Evolutionary conservation across 2,113 vertebrate species (phyloP).

Genomic region (Neotoma lepida): DNA sequence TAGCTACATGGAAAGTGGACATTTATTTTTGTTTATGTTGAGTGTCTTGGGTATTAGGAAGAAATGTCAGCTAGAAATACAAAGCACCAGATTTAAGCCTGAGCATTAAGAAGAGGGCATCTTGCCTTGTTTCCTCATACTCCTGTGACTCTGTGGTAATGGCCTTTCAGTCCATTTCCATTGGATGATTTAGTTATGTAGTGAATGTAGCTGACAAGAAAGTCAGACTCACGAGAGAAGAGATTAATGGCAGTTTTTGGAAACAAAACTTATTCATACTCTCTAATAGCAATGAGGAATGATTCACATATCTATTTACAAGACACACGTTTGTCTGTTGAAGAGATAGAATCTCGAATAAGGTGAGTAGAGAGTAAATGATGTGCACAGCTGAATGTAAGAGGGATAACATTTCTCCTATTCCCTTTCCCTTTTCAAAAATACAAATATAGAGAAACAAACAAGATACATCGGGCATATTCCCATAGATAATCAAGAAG

Average conservation of each 20-base stretch:
- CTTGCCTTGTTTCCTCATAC: not conserved
- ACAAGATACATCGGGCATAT: not conserved
- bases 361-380: not conserved
- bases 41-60: not conserved
- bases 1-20: not conserved
- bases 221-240: not conserved
- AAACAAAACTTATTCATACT: not conserved
- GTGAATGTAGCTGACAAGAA: slow-evolving; percentile 12
- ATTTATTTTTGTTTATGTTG: not conserved
- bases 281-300: not conserved
- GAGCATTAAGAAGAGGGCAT: not conserved
- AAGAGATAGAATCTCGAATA: not conserved
- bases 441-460: not conserved
- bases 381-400: not conserved
- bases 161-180: slow-evolving; percentile 20
- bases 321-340: not conserved
- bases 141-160: not conserved
- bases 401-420: not conserved
- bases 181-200: slow-evolving; percentile 33
- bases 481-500: not conserved
- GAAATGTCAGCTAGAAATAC: not conserved
- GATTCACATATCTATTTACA: not conserved
- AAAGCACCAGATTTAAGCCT: not conserved
- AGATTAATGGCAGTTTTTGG: not conserved
- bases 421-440: not conserved